Conservation (phyloP, 2,797 vertebrate genomes). For the Gymnodraco acuticeps region DNA sequence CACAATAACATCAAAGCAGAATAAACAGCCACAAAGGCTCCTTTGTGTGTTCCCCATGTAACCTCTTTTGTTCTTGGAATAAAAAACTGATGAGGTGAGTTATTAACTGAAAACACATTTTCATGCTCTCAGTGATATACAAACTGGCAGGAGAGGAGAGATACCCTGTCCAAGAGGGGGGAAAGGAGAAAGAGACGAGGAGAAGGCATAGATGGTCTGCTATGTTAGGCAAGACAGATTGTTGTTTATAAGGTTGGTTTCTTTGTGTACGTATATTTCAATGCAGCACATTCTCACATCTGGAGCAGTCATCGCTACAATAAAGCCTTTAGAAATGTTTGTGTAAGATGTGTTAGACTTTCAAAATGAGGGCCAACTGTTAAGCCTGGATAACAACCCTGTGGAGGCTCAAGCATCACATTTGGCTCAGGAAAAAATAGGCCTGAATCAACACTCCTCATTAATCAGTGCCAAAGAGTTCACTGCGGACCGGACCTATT, state of each 20-base stretch:
- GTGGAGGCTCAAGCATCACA: constrained; percentile 71
- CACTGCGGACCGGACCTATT: constrained; percentile 74
- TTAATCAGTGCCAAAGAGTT: constrained; percentile 82
- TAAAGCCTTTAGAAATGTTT: constrained; percentile 68
- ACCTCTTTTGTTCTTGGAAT: constrained; percentile 53
- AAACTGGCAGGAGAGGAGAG: constrained; percentile 67
- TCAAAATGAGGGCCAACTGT: constrained; percentile 66
- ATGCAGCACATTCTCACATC: constrained; percentile 66
- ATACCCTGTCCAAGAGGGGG: constrained; percentile 74
- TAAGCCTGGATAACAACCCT: constrained; percentile 69
- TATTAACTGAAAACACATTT: constrained; percentile 84
- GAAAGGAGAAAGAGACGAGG: constrained; percentile 72
- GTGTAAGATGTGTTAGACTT: constrained; percentile 72
- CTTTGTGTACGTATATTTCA: constrained; percentile 37
- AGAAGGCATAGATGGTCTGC: constrained; percentile 44
- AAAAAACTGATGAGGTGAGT: constrained; percentile 72
- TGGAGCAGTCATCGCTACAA: constrained; percentile 68
- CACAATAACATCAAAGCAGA: constrained; percentile 50
- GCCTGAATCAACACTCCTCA: constrained; percentile 81
- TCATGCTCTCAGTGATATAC: constrained; percentile 69
- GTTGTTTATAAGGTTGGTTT: constrained; percentile 51
- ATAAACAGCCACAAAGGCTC: constrained; percentile 42
- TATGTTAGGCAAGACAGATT: constrained; percentile 34
- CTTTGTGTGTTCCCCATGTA: constrained; percentile 55
- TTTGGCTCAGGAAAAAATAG: constrained; percentile 70